Percentiles rank a stretch among this genome's conserved stretches.
These are phyloP conservation scores for Fratercula arctica DNA, from an alignment of 2,797 vertebrate genomes.

Conservation along the genomic window DNA sequence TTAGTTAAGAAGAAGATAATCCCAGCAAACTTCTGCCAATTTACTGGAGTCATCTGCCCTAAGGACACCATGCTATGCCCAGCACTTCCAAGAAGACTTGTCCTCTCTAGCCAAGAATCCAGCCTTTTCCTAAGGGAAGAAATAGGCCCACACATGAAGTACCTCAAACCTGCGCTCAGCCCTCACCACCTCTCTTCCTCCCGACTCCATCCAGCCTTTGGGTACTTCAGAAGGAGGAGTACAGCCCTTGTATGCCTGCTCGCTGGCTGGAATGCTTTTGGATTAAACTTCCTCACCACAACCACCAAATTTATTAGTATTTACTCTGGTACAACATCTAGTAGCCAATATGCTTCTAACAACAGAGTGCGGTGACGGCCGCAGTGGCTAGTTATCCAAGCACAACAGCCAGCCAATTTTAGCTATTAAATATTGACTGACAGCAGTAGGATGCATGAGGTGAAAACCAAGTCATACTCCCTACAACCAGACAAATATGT, in stretches of 20 bases:
- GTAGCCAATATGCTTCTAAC: constrained; percentile 45
- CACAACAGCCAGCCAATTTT: constrained; percentile 17
- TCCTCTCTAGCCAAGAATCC: not conserved
- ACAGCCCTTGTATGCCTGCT: not conserved
- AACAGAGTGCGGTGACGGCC: constrained; percentile 38
- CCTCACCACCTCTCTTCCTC: not conserved
- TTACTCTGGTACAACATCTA: constrained; percentile 39
- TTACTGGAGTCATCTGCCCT: not conserved
- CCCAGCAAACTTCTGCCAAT: not conserved
- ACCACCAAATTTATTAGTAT: constrained; percentile 44
- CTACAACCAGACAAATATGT: constrained; percentile 1
- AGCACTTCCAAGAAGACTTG: not conserved
- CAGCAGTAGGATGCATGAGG: constrained; percentile 7
- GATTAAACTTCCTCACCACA: constrained; percentile 26
- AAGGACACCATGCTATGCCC: not conserved
- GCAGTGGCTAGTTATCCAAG: constrained; percentile 19
- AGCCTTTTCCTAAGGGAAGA: constrained; percentile 19
- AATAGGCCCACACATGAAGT: constrained; percentile 17
- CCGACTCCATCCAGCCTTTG: not conserved
- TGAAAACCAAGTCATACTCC: constrained; percentile 5
- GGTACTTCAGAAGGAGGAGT: not conserved
- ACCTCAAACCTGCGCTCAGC: not conserved
- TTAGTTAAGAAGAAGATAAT: constrained; percentile 33
- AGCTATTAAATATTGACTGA: constrained; percentile 49
- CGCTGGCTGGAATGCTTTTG: not conserved